Percentiles rank a stretch among this genome's conserved stretches.
Evolutionary conservation across 2,888 invertebrate genomes (phyloP).

Genomic region (Hemicrepidius hirtus): DNA sequence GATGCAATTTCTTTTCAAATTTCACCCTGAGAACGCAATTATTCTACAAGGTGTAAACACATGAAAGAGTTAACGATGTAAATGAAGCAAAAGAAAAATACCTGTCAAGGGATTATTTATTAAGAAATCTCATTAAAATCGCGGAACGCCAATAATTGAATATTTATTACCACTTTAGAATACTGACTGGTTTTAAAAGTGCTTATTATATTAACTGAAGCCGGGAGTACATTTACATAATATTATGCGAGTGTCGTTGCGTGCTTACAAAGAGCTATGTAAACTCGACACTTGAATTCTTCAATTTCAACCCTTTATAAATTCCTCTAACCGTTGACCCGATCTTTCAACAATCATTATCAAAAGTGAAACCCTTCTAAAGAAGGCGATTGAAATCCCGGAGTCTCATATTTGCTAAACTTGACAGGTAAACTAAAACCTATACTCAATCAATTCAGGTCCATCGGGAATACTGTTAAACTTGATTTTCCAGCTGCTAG

Average conservation of each 20-base stretch:
- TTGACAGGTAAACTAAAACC: constrained; percentile 3
- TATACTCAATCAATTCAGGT: constrained; percentile 18
- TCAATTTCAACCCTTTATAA: not conserved
- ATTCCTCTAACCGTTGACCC: not conserved
- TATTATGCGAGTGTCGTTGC: not conserved
- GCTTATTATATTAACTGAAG: constrained; percentile 10
- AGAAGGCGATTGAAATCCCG: not conserved
- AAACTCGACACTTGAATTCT: constrained; percentile 1
- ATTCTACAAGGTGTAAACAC: constrained; percentile 13
- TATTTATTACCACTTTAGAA: constrained; percentile 24
- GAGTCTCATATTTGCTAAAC: constrained; percentile 7
- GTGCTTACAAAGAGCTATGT: not conserved
- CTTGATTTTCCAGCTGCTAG: constrained; percentile 41
- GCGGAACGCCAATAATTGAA: constrained; percentile 26
- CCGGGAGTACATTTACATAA: constrained; percentile 10
- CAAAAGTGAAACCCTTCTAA: not conserved
- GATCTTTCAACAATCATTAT: not conserved
- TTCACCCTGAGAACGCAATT: not conserved
- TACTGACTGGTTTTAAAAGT: constrained; percentile 16
- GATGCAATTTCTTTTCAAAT: not conserved
- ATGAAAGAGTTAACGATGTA: constrained; percentile 5
- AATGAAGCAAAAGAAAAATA: constrained; percentile 9
- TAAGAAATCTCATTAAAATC: constrained; percentile 31
- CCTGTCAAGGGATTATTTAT: constrained; percentile 24
- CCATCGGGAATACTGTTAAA: constrained; percentile 26